Evolutionary conservation across 2,797 vertebrate genomes (phyloP).

Genomic region (Semaprochilodus insignis): DNA sequence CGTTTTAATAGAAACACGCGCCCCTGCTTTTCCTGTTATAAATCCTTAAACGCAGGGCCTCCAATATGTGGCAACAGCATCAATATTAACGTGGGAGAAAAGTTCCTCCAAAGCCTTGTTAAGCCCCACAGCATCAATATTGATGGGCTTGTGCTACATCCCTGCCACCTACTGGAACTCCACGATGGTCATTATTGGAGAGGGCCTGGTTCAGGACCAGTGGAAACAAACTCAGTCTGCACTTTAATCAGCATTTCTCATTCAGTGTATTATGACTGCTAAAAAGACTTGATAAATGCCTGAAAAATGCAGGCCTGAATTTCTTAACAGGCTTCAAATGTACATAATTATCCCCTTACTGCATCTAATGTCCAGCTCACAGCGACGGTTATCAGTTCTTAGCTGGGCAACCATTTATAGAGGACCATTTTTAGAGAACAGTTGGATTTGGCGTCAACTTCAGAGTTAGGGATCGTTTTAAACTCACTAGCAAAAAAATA

Average conservation of each 20-base stretch:
- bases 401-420: too few species aligned
- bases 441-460: too few species aligned
- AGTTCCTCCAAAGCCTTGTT: conserved; percentile 76
- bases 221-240: conserved; percentile 5
- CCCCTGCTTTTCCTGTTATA: conserved; percentile 70
- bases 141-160: conserved; percentile 77
- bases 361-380: too few species aligned
- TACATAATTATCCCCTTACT: too few species aligned
- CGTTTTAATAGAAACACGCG: conserved; percentile 55
- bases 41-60: conserved; percentile 80
- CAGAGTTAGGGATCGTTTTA: too few species aligned
- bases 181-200: conserved; percentile 73
- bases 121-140: conserved; percentile 82
- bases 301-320: too few species aligned
- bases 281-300: too few species aligned
- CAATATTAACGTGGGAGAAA: conserved; percentile 84
- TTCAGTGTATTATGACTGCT: background rate
- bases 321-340: too few species aligned
- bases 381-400: too few species aligned
- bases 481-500: too few species aligned
- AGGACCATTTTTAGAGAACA: too few species aligned
- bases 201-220: conserved; percentile 57
- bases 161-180: conserved; percentile 67
- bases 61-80: conserved; percentile 78
- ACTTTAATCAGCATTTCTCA: background rate